phyloP scores from a whole-genome alignment of 2,888 invertebrate species.

The Labia minor region DNA sequence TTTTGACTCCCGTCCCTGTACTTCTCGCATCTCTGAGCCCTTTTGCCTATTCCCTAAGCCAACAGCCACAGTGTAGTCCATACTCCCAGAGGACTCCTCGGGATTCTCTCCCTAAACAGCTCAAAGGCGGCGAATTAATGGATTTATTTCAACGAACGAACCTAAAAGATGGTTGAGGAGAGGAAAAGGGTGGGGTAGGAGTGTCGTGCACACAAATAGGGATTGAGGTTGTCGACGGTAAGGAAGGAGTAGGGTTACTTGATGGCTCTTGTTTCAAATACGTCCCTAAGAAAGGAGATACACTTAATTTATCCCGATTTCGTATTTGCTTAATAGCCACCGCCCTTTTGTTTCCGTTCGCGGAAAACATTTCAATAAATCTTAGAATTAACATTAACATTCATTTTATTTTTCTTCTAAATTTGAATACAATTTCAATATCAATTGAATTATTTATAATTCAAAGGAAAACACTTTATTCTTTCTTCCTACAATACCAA shows the following conservation, averaged over 20 bases:
- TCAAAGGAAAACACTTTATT: too few relatives aligned
- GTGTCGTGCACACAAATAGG: background rate
- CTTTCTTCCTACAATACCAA: too few relatives aligned
- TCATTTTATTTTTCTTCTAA: too few relatives aligned
- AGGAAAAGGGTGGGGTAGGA: background rate
- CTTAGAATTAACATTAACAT: too few relatives aligned
- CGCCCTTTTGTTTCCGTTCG: background rate
- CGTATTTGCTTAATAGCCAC: background rate
- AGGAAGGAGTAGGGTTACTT: background rate
- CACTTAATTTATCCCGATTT: constrained; percentile 13
- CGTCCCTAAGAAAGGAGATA: constrained; percentile 1
- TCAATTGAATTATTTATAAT: too few relatives aligned
- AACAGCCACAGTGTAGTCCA: background rate
- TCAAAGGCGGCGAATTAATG: constrained; percentile 13
- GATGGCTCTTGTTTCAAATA: background rate
- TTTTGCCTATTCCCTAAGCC: constrained; percentile 13
- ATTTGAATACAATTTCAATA: too few relatives aligned
- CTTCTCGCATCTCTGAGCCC: background rate
- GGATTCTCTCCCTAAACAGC: constrained; percentile 5
- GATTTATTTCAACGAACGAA: background rate
- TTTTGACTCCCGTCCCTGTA: background rate
- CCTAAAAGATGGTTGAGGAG: background rate
- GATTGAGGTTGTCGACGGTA: background rate
- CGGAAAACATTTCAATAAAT: too few relatives aligned
- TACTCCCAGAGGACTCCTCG: constrained; percentile 6